These are phyloP conservation scores for Mesorhabditis sp. DNA, from an alignment of 2,888 invertebrate species.

Conservation along the genomic window DNA sequence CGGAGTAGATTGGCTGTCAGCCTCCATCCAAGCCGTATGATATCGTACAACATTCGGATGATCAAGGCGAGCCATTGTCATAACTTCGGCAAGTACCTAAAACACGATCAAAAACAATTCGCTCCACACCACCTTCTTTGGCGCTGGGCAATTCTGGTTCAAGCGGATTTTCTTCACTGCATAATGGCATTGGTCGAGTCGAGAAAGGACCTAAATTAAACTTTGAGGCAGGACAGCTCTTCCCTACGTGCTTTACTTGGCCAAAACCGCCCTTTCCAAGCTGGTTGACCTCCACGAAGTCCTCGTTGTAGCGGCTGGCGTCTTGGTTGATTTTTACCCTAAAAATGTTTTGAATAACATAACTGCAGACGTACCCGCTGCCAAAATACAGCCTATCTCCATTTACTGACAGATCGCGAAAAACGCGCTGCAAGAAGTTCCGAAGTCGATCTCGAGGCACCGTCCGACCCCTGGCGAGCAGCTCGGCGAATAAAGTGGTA, in stretches of 20 bases:
- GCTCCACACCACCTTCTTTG: too few species aligned
- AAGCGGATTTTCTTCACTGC: constrained; percentile 1
- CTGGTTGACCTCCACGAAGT: background rate
- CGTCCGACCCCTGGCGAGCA: too few species aligned
- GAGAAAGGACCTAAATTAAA: background rate
- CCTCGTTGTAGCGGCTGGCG: background rate
- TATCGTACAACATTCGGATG: constrained; percentile 2
- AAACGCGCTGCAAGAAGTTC: too few species aligned
- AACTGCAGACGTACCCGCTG: too few species aligned
- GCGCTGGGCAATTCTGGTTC: background rate
- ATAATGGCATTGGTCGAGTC: constrained; percentile 4
- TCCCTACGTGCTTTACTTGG: background rate
- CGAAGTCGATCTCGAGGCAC: too few species aligned
- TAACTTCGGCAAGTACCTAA: background rate
- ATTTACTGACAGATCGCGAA: too few species aligned
- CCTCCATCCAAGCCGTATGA: background rate
- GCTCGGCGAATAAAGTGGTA: too few species aligned
- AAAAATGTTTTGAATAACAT: too few species aligned
- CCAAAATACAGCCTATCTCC: too few species aligned
- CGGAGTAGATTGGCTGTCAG: background rate
- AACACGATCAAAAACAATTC: too few species aligned
- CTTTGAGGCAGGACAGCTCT: background rate
- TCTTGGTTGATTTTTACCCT: too few species aligned
- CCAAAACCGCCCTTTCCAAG: background rate
- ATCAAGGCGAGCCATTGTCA: constrained; percentile 5